Percentiles rank a stretch among this genome's conserved stretches.
These are phyloP conservation scores for Podargus strigoides DNA, from an alignment of 2,797 vertebrate genomes.

Conservation along the genomic window DNA sequence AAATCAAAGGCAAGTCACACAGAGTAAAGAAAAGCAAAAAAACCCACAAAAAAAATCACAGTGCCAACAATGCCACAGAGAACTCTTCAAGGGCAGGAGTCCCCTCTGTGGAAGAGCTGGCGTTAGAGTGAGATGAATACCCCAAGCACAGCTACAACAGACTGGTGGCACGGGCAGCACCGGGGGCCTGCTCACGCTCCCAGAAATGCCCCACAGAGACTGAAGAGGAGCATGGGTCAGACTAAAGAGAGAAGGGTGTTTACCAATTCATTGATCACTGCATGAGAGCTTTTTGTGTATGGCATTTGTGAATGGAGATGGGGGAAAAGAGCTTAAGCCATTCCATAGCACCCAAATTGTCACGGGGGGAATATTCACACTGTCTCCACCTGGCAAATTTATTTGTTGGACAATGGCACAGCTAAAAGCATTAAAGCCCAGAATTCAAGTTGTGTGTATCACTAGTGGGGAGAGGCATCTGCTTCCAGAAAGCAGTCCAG, in stretches of 20 bases:
- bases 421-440: not conserved
- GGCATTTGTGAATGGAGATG: not conserved
- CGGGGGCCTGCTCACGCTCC: not conserved
- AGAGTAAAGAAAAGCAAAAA: not conserved
- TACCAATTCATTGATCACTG: constrained; percentile 48
- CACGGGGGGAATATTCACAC: constrained; percentile 53
- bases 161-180: constrained; percentile 14
- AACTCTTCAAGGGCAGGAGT: constrained; percentile 34
- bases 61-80: constrained; percentile 47
- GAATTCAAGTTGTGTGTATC: not conserved
- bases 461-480: not conserved
- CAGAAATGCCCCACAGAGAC: not conserved
- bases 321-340: constrained; percentile 33
- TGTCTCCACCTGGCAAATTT: not conserved
- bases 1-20: constrained; percentile 46
- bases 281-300: constrained; percentile 30
- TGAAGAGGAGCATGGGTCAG: not conserved
- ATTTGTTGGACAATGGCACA: not conserved
- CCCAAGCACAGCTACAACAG: not conserved
- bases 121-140: constrained; percentile 18
- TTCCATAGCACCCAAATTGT: constrained; percentile 48
- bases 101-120: constrained; percentile 19
- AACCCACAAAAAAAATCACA: not conserved
- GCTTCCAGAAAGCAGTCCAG: not conserved
- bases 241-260: not conserved